Evolutionary conservation across 2,113 vertebrate species (phyloP).

Genomic region (Arvicanthis niloticus): DNA sequence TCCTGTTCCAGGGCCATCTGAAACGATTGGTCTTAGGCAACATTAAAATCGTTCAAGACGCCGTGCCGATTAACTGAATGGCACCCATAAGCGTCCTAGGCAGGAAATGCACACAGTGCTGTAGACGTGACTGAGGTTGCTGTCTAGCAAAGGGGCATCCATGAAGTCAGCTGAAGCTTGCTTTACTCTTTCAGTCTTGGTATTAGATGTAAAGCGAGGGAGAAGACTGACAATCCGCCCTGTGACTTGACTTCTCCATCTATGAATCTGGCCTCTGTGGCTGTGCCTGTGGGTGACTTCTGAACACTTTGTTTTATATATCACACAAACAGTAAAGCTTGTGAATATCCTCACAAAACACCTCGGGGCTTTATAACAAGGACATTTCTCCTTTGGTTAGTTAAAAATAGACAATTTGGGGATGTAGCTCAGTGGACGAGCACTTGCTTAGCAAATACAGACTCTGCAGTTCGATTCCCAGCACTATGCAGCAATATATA

Average conservation of each 20-base stretch:
- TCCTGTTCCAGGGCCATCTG: slow-evolving; percentile 72
- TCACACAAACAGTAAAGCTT: slow-evolving; percentile 16
- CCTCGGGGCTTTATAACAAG: slow-evolving; percentile 14
- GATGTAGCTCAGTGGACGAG: not conserved
- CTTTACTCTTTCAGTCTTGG: slow-evolving; percentile 37
- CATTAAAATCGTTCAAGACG: slow-evolving; percentile 66
- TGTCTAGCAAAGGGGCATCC: slow-evolving; percentile 61
- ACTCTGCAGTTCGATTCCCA: no score
- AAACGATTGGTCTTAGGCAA: slow-evolving; percentile 70
- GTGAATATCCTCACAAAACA: not conserved
- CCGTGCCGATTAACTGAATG: slow-evolving; percentile 54
- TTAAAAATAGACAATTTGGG: not conserved
- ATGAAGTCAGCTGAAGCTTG: slow-evolving; percentile 66
- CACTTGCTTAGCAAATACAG: not conserved
- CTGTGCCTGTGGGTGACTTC: not conserved
- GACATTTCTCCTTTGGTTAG: slow-evolving; percentile 24
- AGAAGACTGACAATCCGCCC: not conserved
- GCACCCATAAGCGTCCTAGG: slow-evolving; percentile 68
- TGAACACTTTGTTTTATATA: slow-evolving; percentile 12
- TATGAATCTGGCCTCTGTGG: not conserved
- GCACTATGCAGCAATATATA: not conserved
- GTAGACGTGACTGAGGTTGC: slow-evolving; percentile 73
- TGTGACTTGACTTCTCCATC: not conserved
- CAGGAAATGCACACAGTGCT: slow-evolving; percentile 64
- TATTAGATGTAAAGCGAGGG: not conserved